phyloP scores from a whole-genome alignment of 2,888 invertebrate genomes.

The Hyppa rectilinea region DNA sequence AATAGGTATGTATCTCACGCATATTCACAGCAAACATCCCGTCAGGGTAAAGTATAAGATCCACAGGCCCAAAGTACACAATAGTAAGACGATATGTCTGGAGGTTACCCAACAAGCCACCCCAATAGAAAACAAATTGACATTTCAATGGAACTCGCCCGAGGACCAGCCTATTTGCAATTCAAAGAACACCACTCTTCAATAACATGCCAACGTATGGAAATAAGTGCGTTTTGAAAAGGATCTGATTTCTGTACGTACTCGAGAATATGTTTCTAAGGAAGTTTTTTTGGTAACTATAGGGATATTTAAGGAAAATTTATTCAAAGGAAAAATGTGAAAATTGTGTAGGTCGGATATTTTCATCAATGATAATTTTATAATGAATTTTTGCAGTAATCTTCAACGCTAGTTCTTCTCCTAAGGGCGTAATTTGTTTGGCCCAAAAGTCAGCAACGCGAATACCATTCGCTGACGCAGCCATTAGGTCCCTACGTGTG shows the following conservation, averaged over 20 bases:
- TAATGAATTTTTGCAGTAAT: no score
- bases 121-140: constrained; percentile 90
- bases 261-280: constrained; percentile 17
- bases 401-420: no score
- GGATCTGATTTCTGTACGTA: constrained; percentile 82
- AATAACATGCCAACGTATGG: constrained; percentile 87
- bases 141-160: constrained; percentile 87
- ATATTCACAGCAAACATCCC: constrained; percentile 64
- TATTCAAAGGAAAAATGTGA: not conserved
- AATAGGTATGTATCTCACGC: constrained; percentile 61
- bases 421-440: no score
- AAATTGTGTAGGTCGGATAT: not conserved
- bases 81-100: constrained; percentile 80
- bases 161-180: constrained; percentile 87
- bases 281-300: constrained; percentile 33
- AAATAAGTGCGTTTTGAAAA: constrained; percentile 86
- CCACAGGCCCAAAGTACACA: constrained; percentile 72
- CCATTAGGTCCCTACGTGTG: no score
- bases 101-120: constrained; percentile 77
- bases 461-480: no score
- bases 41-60: constrained; percentile 68
- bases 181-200: constrained; percentile 88
- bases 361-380: not conserved
- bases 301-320: constrained; percentile 4
- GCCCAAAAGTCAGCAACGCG: no score